A percentile compares a stretch with the other conserved stretches of the same genome.
These are phyloP conservation scores for Galeopterus variegatus DNA, from an alignment of 2,113 vertebrate genomes.

Conservation along the genomic window DNA sequence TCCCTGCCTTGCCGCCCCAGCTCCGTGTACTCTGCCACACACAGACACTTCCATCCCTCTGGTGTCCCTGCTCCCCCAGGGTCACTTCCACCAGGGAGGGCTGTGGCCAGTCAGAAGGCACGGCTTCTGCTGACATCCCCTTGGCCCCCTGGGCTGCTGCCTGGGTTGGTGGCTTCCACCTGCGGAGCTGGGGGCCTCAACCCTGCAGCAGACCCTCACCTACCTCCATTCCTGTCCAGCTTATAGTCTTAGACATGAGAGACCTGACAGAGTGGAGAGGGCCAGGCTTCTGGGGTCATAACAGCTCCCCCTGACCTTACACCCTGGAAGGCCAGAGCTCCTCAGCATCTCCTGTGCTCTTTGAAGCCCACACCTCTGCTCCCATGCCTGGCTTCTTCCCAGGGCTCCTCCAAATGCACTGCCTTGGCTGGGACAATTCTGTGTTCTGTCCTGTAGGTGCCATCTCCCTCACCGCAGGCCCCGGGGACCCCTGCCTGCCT, in stretches of 20 bases:
- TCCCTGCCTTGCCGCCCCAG: rapidly evolving
- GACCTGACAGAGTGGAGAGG: background rate
- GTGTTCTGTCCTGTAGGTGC: conserved; percentile 85
- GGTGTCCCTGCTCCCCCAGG: background rate
- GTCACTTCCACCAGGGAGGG: background rate
- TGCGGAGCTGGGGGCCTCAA: rapidly evolving
- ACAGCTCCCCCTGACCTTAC: background rate
- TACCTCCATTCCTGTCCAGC: background rate
- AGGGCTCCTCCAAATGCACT: background rate
- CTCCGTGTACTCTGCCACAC: background rate
- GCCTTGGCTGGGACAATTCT: background rate
- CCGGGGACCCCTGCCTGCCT: background rate
- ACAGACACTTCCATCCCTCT: too few relatives aligned
- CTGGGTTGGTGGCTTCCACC: rapidly evolving
- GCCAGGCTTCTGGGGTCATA: background rate
- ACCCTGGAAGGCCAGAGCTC: background rate
- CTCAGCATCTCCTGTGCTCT: background rate
- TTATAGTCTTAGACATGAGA: background rate
- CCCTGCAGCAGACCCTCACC: background rate
- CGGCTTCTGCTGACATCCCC: rapidly evolving
- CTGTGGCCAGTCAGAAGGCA: background rate
- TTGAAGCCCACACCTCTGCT: rapidly evolving
- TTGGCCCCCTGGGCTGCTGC: too few relatives aligned
- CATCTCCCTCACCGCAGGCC: conserved; percentile 79
- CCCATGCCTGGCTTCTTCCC: background rate